A percentile compares a stretch with the other conserved stretches of the same genome.
phyloP scores from a whole-genome alignment of 2,113 vertebrate species.

The Myrmophylax atrothorax region DNA sequence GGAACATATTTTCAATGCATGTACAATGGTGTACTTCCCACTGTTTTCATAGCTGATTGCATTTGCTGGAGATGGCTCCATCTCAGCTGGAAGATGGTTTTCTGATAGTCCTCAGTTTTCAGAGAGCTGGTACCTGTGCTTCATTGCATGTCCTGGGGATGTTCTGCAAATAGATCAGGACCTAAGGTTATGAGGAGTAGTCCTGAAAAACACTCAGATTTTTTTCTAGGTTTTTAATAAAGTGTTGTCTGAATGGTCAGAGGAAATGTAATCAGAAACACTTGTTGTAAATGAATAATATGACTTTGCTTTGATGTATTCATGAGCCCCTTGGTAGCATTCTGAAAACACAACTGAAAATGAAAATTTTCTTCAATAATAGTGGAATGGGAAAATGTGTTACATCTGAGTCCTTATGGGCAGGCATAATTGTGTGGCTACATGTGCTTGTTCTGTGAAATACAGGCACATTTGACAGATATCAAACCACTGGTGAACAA shows the following conservation, averaged over 20 bases:
- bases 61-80: not conserved
- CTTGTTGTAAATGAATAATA: constrained; percentile 42
- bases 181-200: not conserved
- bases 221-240: constrained; percentile 1
- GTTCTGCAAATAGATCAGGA: not conserved
- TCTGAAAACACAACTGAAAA: constrained; percentile 43
- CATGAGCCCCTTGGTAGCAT: constrained; percentile 15
- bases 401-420: not conserved
- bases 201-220: not conserved
- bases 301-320: constrained; percentile 42
- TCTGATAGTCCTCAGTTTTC: not conserved
- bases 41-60: not conserved
- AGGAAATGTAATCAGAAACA: constrained; percentile 44
- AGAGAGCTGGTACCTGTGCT: not conserved
- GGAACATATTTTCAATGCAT: not conserved
- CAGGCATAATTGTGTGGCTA: not conserved
- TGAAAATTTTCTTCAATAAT: constrained; percentile 39
- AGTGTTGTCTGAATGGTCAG: not conserved
- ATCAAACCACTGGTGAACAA: not conserved
- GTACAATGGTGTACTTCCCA: not conserved
- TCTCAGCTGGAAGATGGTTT: not conserved
- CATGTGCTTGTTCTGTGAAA: not conserved
- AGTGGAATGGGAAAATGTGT: constrained; percentile 12
- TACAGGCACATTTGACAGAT: not conserved
- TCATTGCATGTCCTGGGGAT: not conserved